Conservation (phyloP, 2,888 invertebrate genomes). For the Maniola hyperantus region DNA sequence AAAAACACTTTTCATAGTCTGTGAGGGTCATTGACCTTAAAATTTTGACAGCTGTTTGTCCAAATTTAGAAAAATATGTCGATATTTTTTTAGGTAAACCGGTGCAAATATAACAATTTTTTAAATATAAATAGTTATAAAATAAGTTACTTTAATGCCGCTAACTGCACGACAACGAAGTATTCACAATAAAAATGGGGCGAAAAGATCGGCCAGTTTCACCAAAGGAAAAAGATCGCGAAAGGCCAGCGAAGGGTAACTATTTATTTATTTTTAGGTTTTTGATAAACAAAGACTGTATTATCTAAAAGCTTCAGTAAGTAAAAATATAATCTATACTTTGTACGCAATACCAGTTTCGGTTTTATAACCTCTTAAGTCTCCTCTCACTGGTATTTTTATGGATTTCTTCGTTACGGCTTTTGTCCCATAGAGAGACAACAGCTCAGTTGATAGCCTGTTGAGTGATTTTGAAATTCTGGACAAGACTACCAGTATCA, state of each 20-base stretch:
- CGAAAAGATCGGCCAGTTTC: constrained; percentile 67
- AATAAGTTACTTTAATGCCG: constrained; percentile 55
- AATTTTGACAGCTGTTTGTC: constrained; percentile 5
- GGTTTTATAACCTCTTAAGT: background rate
- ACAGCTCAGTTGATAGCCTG: no score
- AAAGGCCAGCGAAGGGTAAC: constrained; percentile 69
- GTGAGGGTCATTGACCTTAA: background rate
- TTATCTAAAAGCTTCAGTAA: background rate
- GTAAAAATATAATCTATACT: background rate
- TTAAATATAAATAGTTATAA: constrained; percentile 20
- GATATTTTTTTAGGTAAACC: background rate
- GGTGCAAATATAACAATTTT: constrained; percentile 8
- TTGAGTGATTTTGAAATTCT: no score
- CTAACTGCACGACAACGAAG: constrained; percentile 73
- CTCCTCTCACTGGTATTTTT: no score
- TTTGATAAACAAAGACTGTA: background rate
- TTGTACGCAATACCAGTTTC: background rate
- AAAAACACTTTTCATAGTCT: no score
- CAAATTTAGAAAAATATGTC: background rate
- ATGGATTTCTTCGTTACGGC: no score
- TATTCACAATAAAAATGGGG: constrained; percentile 73
- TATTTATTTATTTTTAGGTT: constrained; percentile 13
- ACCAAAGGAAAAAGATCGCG: constrained; percentile 63
- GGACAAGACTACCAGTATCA: no score
- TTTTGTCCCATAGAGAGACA: no score